These are phyloP conservation scores for Aspidoscelis tigris DNA, from an alignment of 2,113 vertebrate species.

Conservation along the genomic window DNA sequence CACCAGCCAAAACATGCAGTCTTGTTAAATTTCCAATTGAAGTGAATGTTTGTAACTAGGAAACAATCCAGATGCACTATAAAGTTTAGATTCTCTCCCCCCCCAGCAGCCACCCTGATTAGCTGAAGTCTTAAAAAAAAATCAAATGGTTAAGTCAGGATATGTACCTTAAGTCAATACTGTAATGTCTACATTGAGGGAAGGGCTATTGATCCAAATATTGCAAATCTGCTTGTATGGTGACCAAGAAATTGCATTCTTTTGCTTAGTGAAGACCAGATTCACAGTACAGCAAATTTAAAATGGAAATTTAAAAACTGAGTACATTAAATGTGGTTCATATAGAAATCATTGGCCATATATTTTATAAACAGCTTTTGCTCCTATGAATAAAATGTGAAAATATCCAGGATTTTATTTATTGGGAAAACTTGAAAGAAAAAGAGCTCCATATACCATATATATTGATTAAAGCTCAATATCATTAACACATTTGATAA, in stretches of 20 bases:
- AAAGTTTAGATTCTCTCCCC: slow-evolving; percentile 4
- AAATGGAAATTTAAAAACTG: slow-evolving; percentile 25
- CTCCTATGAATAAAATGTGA: slow-evolving; percentile 18
- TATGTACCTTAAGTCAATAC: neutral
- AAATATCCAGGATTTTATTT: slow-evolving; percentile 20
- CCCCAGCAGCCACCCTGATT: neutral
- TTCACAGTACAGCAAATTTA: neutral
- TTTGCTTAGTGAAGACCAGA: slow-evolving; percentile 11
- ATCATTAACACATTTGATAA: slow-evolving; percentile 59
- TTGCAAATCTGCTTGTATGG: neutral
- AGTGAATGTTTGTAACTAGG: neutral
- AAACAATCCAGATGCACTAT: neutral
- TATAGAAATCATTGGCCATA: neutral
- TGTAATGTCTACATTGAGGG: neutral
- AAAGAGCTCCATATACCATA: slow-evolving; percentile 25
- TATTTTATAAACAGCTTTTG: slow-evolving; percentile 31
- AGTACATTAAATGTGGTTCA: slow-evolving; percentile 28
- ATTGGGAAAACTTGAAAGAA: slow-evolving; percentile 7
- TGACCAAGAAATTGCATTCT: slow-evolving; percentile 39
- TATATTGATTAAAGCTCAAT: slow-evolving; percentile 38
- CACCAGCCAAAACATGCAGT: neutral
- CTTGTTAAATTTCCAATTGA: slow-evolving; percentile 8
- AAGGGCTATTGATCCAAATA: neutral
- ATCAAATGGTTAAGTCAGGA: neutral
- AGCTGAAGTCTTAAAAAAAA: neutral